These are phyloP conservation scores for Danio tinwini DNA, from an alignment of 2,797 vertebrate genomes.

Conservation along the genomic window DNA sequence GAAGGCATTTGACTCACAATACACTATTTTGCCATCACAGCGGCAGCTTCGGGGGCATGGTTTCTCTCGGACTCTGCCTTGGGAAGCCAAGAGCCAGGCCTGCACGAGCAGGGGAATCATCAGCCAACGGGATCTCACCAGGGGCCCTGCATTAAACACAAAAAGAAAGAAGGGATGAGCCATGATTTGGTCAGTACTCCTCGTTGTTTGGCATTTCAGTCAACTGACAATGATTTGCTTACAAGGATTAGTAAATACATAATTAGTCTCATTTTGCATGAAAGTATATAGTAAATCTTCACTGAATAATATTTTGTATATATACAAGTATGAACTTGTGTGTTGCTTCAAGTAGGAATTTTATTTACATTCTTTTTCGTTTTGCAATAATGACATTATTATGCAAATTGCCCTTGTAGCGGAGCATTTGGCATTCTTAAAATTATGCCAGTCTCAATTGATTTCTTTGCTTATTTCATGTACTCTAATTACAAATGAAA, in stretches of 20 bases:
- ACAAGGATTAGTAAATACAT: constrained; percentile 21
- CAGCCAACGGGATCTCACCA: constrained; percentile 74
- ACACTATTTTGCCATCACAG: constrained; percentile 98
- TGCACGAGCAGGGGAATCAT: constrained; percentile 73
- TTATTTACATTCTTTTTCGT: constrained; percentile 3
- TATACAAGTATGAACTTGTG: constrained; percentile 1
- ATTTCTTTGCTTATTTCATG: constrained; percentile 6
- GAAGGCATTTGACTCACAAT: constrained; percentile 96
- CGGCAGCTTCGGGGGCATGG: constrained; percentile 93
- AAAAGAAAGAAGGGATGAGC: constrained; percentile 22
- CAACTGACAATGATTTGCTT: not conserved
- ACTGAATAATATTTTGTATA: not conserved
- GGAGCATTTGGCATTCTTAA: not conserved
- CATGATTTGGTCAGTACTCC: constrained; percentile 5
- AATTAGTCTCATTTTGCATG: constrained; percentile 4
- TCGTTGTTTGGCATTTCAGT: not conserved
- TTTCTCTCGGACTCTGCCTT: constrained; percentile 84
- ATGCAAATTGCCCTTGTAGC: constrained; percentile 1
- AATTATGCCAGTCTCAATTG: not conserved
- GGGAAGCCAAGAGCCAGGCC: constrained; percentile 79
- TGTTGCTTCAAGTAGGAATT: constrained; percentile 1
- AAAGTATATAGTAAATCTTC: constrained; percentile 14
- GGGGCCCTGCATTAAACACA: constrained; percentile 73
- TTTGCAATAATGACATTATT: constrained; percentile 18
- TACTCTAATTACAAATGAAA: constrained; percentile 31